Percentiles rank a stretch among this genome's conserved stretches.
phyloP scores from a whole-genome alignment of 92 coral and sea anemone genomes.

The Parazoanthus swiftii region DNA sequence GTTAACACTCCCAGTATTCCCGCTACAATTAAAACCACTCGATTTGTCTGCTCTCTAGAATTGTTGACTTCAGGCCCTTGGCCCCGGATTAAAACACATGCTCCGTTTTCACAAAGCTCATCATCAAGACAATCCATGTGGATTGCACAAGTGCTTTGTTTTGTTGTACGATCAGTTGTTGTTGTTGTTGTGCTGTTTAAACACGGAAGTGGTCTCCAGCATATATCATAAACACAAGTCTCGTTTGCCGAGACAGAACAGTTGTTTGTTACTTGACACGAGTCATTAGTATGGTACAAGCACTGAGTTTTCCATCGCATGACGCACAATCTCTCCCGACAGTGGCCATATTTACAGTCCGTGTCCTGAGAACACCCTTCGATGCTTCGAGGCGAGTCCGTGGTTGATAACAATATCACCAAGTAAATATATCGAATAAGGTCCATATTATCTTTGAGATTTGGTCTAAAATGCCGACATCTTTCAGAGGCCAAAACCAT shows the following conservation, averaged over 20 bases:
- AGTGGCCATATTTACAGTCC: not conserved
- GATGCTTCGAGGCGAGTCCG: not conserved
- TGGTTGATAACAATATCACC: too few relatives aligned
- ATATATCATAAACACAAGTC: not conserved
- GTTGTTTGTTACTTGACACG: slow-evolving; percentile 3
- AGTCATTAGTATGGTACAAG: not conserved
- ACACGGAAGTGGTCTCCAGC: not conserved
- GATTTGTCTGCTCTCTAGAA: not conserved
- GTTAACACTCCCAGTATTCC: not conserved
- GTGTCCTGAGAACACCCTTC: not conserved
- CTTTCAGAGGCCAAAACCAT: not conserved
- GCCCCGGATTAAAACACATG: not conserved
- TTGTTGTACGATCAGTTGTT: not conserved
- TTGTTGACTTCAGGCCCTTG: not conserved
- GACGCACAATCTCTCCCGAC: not conserved
- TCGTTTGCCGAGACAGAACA: not conserved
- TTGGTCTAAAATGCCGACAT: not conserved
- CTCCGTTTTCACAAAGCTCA: not conserved
- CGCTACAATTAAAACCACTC: not conserved
- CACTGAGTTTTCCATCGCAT: not conserved
- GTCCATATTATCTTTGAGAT: not conserved
- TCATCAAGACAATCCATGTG: not conserved
- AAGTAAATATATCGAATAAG: not conserved
- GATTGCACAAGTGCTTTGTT: not conserved
- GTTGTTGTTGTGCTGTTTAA: not conserved